Conservation (phyloP, 2,113 vertebrate species). For the Prinia subflava region DNA sequence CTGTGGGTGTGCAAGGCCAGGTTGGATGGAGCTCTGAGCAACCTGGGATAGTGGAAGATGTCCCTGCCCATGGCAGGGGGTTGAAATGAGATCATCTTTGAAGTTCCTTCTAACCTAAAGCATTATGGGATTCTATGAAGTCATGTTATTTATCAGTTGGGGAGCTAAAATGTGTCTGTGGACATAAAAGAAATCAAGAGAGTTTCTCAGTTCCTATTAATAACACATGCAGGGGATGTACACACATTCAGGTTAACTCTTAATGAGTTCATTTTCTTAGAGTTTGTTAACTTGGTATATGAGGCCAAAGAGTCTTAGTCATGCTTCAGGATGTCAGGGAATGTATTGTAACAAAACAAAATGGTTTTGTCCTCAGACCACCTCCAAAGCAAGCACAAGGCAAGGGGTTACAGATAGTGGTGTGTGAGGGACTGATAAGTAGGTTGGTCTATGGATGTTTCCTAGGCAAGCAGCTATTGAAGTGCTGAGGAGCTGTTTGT, state of each 20-base stretch:
- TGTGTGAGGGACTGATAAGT: background rate
- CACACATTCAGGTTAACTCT: background rate
- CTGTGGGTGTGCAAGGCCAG: background rate
- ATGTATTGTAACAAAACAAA: background rate
- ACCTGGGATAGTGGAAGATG: background rate
- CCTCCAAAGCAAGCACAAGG: background rate
- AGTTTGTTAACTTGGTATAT: background rate
- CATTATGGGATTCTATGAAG: background rate
- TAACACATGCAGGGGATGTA: background rate
- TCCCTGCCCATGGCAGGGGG: background rate
- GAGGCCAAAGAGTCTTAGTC: background rate
- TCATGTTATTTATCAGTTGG: background rate
- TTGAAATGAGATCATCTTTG: rapidly evolving
- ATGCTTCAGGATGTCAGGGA: background rate
- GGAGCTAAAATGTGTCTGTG: background rate
- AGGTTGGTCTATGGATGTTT: background rate
- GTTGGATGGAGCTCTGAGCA: background rate
- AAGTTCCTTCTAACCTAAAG: background rate
- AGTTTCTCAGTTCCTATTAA: background rate
- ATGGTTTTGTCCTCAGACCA: background rate
- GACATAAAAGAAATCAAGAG: background rate
- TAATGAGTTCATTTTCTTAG: background rate
- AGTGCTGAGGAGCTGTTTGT: constrained; percentile 32
- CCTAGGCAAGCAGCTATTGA: background rate
- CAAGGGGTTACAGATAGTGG: background rate